Percentiles rank a stretch among this genome's conserved stretches.
These are phyloP conservation scores for Falco naumanni DNA, from an alignment of 2,797 vertebrate genomes.

Conservation along the genomic window DNA sequence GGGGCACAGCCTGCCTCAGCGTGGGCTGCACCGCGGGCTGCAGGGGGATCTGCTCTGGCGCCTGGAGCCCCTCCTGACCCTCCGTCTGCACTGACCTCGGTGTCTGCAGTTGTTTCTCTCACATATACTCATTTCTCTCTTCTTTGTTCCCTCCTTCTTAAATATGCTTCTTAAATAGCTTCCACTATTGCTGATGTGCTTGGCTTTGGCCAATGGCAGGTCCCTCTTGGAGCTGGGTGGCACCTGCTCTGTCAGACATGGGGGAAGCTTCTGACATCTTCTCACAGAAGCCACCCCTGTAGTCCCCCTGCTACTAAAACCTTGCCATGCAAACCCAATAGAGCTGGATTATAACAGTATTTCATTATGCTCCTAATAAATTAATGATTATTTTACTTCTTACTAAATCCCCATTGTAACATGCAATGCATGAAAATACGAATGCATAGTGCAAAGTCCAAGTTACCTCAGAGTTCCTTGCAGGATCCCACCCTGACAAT, in stretches of 20 bases:
- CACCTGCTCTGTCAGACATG: not conserved
- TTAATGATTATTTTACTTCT: not conserved
- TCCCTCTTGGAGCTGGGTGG: rapidly evolving
- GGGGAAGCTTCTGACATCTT: not conserved
- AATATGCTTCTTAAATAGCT: not conserved
- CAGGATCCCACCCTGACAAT: not conserved
- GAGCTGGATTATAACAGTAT: not conserved
- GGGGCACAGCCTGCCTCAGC: not conserved
- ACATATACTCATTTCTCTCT: too few relatives aligned
- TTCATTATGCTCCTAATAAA: not conserved
- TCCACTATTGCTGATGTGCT: rapidly evolving
- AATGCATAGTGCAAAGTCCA: not conserved
- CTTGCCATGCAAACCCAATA: not conserved
- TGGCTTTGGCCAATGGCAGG: rapidly evolving
- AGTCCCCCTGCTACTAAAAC: too few relatives aligned
- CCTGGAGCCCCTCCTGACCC: too few relatives aligned
- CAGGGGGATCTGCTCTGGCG: not conserved
- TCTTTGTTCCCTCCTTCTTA: too few relatives aligned
- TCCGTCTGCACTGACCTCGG: too few relatives aligned
- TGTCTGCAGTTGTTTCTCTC: too few relatives aligned
- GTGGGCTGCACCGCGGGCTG: not conserved
- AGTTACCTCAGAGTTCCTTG: not conserved
- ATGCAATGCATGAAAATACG: not conserved
- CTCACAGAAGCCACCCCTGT: too few relatives aligned
- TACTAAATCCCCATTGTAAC: not conserved